Evolutionary conservation across 2,797 vertebrate genomes (phyloP), one percentile per base, ranked within the genome.

Genomic region (Anguilla megastoma): DNA sequence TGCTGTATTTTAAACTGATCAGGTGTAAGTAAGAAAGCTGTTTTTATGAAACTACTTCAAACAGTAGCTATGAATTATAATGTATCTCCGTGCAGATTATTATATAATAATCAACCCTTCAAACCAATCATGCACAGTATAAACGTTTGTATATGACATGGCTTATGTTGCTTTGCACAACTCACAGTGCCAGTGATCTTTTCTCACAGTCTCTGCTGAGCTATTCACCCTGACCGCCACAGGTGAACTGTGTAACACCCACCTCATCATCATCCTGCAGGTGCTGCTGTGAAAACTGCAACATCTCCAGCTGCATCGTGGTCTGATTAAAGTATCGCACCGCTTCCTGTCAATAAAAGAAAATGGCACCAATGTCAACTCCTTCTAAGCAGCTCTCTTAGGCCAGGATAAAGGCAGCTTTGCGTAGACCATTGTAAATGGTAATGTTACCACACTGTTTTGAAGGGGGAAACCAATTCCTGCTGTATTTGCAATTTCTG

Each of bases 261-360:
- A 97, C 97, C 96, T 98, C 96, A 90, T 97, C 96, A 36, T 96
- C 94, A 86, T 96, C 91, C 91, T 93, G 88, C 1, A 96, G 91
- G 88, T 96, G 94, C 54, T 94, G 93, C 90, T 96, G 94, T 16
- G 96, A 94, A 0, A 96, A 97, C 76, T 94, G 92, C 90, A 97
- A 94, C 91, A 98, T 94, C 92, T 97, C 95, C 89, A 94, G 93
- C 89, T 97, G 97, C 85, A 96, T 93, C 0, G 88, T 90, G 0
- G 96, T 97, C 91, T 96, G 95, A 18, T 97, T 97, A 90, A 95
- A 94, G 91, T 96, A 97, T 85, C 92, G 95, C 87, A 97, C 90
- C 0, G 97, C 98, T 91, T 98, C 98, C 97, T 98, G 92, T 84
- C 82, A 85, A 89, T 87, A 92, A 90, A 50, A 86, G 89, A 0